phyloP scores from a whole-genome alignment of 2,888 invertebrate species.

The Dioctria rufipes region DNA sequence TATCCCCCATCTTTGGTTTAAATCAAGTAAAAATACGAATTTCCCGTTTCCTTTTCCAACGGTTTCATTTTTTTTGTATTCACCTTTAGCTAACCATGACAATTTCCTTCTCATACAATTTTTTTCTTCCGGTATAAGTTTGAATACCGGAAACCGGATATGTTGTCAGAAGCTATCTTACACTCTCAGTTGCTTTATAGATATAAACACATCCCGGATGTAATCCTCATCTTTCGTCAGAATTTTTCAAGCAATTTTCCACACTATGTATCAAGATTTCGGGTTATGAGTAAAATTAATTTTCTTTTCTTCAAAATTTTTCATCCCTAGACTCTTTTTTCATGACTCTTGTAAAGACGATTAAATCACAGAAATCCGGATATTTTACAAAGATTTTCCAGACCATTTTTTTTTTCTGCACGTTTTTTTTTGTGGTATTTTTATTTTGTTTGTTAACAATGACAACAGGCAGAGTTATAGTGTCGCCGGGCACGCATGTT shows the following conservation, averaged over 20 bases:
- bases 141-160: slow-evolving; percentile 1
- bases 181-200: background rate
- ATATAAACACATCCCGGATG: background rate
- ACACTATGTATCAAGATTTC: background rate
- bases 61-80: background rate
- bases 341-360: too few relatives aligned
- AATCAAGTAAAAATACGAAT: background rate
- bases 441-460: background rate
- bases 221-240: background rate
- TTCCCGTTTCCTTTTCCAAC: background rate
- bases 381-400: background rate
- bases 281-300: background rate
- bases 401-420: background rate
- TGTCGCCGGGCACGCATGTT: background rate
- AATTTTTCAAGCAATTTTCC: background rate
- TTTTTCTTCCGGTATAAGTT: background rate
- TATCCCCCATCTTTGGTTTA: background rate
- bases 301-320: background rate
- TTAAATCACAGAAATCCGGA: background rate
- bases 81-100: background rate
- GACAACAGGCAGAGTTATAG: background rate
- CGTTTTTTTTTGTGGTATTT: too few relatives aligned
- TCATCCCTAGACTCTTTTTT: background rate
- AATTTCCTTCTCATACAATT: background rate
- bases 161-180: background rate